Conservation (phyloP, 2,797 vertebrate genomes). For the Myripristis murdjan region DNA sequence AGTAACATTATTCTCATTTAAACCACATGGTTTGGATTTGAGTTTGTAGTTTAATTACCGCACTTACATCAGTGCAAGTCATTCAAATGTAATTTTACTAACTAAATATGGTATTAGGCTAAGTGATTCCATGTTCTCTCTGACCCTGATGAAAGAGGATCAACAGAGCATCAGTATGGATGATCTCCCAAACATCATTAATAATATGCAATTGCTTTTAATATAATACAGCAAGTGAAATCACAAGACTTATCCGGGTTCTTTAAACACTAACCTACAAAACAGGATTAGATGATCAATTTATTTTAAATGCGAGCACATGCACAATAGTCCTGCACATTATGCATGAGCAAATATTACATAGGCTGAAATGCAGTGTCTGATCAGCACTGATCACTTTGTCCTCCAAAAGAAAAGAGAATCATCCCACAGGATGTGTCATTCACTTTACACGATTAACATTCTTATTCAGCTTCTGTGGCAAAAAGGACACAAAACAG, state of each 20-base stretch:
- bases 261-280: conserved; percentile 27
- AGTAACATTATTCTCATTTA: conserved; percentile 21
- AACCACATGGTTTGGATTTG: conserved; percentile 59
- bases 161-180: conserved; percentile 35
- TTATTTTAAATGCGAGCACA: neutral
- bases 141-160: conserved; percentile 37
- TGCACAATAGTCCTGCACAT: neutral
- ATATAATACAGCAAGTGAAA: conserved; percentile 54
- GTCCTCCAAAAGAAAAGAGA: neutral
- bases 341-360: neutral
- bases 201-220: conserved; percentile 44
- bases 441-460: conserved; percentile 6
- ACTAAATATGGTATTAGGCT: conserved; percentile 61
- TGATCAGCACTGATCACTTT: neutral
- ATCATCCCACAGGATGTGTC: neutral
- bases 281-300: conserved; percentile 26
- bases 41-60: conserved; percentile 17
- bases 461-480: conserved; percentile 11
- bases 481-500: conserved; percentile 35
- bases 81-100: conserved; percentile 53
- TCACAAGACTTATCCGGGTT: conserved; percentile 41
- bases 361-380: neutral
- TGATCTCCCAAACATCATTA: conserved; percentile 34
- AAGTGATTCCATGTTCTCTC: conserved; percentile 60
- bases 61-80: conserved; percentile 41